Conservation (phyloP, 2,888 invertebrate species). For the Eucera pruinosa region DNA sequence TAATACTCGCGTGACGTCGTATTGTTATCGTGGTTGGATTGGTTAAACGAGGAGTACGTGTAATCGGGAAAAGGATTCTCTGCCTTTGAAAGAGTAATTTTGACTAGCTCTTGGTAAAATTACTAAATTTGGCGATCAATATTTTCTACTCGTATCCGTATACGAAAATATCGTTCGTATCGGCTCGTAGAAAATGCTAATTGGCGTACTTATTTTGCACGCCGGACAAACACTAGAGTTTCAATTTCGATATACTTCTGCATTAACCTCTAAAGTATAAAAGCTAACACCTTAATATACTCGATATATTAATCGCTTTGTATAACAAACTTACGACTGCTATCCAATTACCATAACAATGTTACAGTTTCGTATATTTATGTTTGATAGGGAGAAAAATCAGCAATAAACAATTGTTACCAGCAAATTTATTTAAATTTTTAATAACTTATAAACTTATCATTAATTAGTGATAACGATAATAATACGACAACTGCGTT, state of each 20-base stretch:
- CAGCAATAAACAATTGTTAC: neutral
- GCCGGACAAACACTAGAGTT: constrained; percentile 25
- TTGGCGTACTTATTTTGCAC: constrained; percentile 9
- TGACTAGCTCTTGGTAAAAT: constrained; percentile 38
- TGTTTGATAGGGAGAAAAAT: neutral
- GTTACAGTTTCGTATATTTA: neutral
- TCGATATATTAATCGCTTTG: constrained; percentile 26
- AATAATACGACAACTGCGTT: constrained; percentile 25
- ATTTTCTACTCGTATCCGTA: constrained; percentile 22
- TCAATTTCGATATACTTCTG: constrained; percentile 54
- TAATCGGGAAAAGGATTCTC: constrained; percentile 56
- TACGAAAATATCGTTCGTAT: constrained; percentile 8
- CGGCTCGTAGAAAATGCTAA: constrained; percentile 16
- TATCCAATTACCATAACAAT: neutral
- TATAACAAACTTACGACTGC: constrained; percentile 6
- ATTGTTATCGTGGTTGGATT: constrained; percentile 51
- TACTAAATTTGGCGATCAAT: constrained; percentile 47
- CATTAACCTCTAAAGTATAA: constrained; percentile 63
- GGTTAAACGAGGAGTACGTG: constrained; percentile 43
- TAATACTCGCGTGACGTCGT: constrained; percentile 42
- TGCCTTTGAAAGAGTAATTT: constrained; percentile 59
- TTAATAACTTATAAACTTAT: constrained; percentile 14
- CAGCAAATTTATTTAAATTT: constrained; percentile 19
- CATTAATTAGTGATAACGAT: constrained; percentile 23
- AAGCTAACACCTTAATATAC: constrained; percentile 31